Evolutionary conservation across 30 jellyfish, hydroid and myxozoan species (phyloP), one percentile per base, ranked within the genome.

Genomic region (Mastigias papua): DNA sequence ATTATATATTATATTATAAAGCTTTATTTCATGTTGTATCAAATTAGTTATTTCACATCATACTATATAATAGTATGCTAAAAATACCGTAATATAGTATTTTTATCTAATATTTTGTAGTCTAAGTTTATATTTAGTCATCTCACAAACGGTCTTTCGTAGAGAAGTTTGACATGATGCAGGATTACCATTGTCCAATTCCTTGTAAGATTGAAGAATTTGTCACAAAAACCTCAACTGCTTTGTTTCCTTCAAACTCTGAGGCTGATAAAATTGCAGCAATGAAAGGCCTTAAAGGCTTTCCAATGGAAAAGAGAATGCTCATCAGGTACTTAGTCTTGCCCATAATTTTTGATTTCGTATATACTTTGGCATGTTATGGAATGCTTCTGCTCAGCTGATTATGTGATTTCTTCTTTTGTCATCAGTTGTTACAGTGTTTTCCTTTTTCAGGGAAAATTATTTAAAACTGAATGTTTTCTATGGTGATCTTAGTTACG

Each of bases 371-470:
- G n/a, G n/a, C n/a, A n/a, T n/a, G n/a, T n/a, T n/a, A n/a, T n/a
- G n/a, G n/a, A n/a, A n/a, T n/a, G n/a, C n/a, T n/a, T n/a, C n/a
- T n/a, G n/a, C n/a, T n/a, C n/a, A n/a, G n/a, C n/a, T n/a, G n/a
- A n/a, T n/a, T n/a, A n/a, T n/a, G n/a, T n/a, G n/a, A n/a, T n/a
- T n/a, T n/a, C n/a, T n/a, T n/a, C n/a, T n/a, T n/a, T n/a, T n/a
- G n/a, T n/a, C n/a, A n/a, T n/a, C n/a, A n/a, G n/a, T n/a, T n/a
- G n/a, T n/a, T n/a, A n/a, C n/a, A n/a, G n/a, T n/a, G n/a, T n/a
- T n/a, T n/a, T n/a, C n/a, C n/a, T n/a, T n/a, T 69, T 69, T 34
- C 76, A 93, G 98, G 74, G 96, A 84, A 32, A 93, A 90, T 63
- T 84, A 49, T 70, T 81, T 93, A 23, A 81, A 86, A 72, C 78